These are phyloP conservation scores for Phyllopteryx taeniolatus DNA, from an alignment of 2,113 vertebrate species.

Conservation along the genomic window DNA sequence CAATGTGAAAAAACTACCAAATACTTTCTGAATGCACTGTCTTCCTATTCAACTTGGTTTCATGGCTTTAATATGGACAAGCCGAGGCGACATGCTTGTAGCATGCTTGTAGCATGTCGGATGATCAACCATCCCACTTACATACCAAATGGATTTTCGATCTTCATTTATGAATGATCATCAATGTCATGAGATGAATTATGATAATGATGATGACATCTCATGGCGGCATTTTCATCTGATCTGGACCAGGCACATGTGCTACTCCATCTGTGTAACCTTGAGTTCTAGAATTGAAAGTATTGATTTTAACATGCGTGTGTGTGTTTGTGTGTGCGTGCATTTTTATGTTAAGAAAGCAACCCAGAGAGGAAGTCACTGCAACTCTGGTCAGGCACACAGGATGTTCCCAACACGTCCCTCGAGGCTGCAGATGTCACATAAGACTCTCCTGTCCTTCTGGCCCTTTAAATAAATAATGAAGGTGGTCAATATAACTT, in stretches of 20 bases:
- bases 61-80: not conserved
- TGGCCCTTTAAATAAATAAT: constrained; percentile 54
- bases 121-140: constrained; percentile 5
- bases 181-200: constrained; percentile 36
- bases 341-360: constrained; percentile 21
- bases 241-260: constrained; percentile 10
- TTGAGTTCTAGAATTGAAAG: constrained; percentile 25
- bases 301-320: constrained; percentile 27
- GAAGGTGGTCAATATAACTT: constrained; percentile 27
- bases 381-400: constrained; percentile 26
- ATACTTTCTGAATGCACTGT: not conserved
- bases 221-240: constrained; percentile 7
- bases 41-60: not conserved
- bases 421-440: constrained; percentile 43
- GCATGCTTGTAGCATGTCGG: not conserved
- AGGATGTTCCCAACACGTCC: constrained; percentile 59
- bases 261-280: constrained; percentile 21
- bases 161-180: constrained; percentile 28
- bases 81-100: too few relatives aligned
- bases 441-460: constrained; percentile 34
- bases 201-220: constrained; percentile 5
- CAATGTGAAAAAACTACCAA: not conserved
- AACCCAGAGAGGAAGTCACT: constrained; percentile 32
- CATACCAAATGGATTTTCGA: constrained; percentile 17
- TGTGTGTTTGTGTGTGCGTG: constrained; percentile 6